A percentile compares a stretch with the other conserved stretches of the same genome.
phyloP scores from a whole-genome alignment of 1,140 invertebrate species.

The Drosophila ogumai region DNA sequence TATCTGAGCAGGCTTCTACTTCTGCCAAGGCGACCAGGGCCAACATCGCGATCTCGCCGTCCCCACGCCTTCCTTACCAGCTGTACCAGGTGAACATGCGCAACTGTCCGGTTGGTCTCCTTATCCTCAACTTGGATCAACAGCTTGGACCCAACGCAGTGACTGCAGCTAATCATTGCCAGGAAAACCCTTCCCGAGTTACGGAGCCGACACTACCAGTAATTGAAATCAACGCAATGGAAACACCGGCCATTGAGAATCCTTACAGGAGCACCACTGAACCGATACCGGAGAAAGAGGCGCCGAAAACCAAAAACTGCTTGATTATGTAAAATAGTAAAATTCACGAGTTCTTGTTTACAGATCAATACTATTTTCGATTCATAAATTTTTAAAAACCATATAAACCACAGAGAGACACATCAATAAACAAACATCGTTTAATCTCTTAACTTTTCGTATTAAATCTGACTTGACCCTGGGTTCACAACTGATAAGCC shows the following conservation, averaged over 20 bases:
- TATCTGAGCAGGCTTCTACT: not conserved
- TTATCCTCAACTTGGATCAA: not conserved
- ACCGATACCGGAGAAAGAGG: no score
- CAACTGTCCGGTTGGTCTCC: not conserved
- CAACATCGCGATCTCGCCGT: not conserved
- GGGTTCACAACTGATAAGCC: constrained; percentile 4
- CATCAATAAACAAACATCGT: not conserved
- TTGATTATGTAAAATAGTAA: not conserved
- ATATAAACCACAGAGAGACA: not conserved
- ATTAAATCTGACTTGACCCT: not conserved
- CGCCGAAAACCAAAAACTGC: not conserved
- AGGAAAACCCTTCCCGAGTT: not conserved
- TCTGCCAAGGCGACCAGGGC: not conserved
- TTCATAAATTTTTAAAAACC: not conserved
- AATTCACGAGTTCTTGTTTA: not conserved
- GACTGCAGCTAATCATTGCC: not conserved
- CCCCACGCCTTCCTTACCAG: not conserved
- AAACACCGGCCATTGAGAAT: not conserved
- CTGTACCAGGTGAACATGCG: not conserved
- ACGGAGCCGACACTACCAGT: no score
- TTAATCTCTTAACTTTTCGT: not conserved
- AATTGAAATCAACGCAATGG: not conserved
- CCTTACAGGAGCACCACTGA: not conserved
- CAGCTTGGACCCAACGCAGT: not conserved
- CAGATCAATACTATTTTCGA: not conserved